These are phyloP conservation scores for Sesamia inferens DNA, from an alignment of 2,888 invertebrate species.

Conservation along the genomic window DNA sequence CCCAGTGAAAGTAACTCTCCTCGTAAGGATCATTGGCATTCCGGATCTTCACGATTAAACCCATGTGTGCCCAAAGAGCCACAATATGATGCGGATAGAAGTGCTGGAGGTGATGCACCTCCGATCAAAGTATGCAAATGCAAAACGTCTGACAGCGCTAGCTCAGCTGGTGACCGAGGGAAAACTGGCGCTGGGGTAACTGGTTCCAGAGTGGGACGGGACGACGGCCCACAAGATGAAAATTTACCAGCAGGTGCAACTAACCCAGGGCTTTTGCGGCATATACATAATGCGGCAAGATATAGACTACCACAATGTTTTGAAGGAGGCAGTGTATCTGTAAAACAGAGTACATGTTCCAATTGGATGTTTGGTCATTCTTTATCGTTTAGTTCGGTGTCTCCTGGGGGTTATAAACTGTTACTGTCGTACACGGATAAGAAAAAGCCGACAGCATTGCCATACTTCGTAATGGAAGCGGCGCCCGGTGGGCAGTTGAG, in stretches of 20 bases:
- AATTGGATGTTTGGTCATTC: constrained; percentile 86
- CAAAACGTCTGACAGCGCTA: constrained; percentile 62
- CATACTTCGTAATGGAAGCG: constrained; percentile 86
- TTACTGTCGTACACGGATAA: constrained; percentile 82
- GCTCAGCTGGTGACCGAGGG: constrained; percentile 78
- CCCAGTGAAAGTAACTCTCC: constrained; percentile 65
- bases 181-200: constrained; percentile 86
- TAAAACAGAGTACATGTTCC: constrained; percentile 78
- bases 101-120: constrained; percentile 71
- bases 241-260: constrained; percentile 76
- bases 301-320: constrained; percentile 86
- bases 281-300: constrained; percentile 85
- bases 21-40: constrained; percentile 54
- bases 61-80: constrained; percentile 14
- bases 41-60: constrained; percentile 13
- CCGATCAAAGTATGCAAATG: constrained; percentile 55
- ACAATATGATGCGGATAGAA: constrained; percentile 26
- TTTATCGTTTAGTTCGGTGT: constrained; percentile 85
- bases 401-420: constrained; percentile 86
- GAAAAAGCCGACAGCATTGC: constrained; percentile 74
- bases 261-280: constrained; percentile 83
- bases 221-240: constrained; percentile 67
- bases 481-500: constrained; percentile 87
- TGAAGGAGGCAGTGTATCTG: constrained; percentile 83
- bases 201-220: constrained; percentile 79